Percentiles rank a stretch among this genome's conserved stretches.
phyloP scores from a whole-genome alignment of 1,140 invertebrate genomes.

The Drosophila prosaltans region DNA sequence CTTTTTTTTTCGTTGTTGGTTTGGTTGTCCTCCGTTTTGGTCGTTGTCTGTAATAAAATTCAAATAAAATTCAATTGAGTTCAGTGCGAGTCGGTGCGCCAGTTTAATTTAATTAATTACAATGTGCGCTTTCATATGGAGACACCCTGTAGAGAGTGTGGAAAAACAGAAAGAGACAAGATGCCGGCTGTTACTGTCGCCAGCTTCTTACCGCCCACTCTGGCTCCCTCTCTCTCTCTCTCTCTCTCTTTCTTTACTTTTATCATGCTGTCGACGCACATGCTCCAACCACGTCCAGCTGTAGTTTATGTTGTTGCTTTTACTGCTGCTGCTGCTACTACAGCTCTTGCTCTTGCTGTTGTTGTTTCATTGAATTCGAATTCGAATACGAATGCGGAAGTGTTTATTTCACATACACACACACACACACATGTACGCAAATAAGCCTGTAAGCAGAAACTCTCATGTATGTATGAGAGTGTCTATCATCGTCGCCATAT shows the following conservation, averaged over 20 bases:
- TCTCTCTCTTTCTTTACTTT: slow-evolving; percentile 32
- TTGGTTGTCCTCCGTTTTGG: not conserved
- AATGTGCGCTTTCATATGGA: slow-evolving; percentile 23
- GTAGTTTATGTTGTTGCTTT: slow-evolving; percentile 16
- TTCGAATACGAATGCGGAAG: slow-evolving; percentile 67
- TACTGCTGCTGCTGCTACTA: slow-evolving; percentile 20
- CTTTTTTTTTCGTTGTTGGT: no score
- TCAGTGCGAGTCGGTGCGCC: slow-evolving; percentile 63
- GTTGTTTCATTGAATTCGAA: slow-evolving; percentile 64
- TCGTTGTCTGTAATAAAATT: slow-evolving; percentile 74
- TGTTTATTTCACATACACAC: slow-evolving; percentile 61
- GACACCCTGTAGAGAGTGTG: slow-evolving; percentile 16
- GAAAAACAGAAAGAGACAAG: not conserved
- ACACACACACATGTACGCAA: slow-evolving; percentile 60
- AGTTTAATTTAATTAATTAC: slow-evolving; percentile 81
- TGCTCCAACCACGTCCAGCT: slow-evolving; percentile 4
- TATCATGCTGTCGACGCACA: slow-evolving; percentile 47
- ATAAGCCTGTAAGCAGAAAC: slow-evolving; percentile 53
- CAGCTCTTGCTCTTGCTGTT: slow-evolving; percentile 18
- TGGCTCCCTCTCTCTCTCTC: not conserved
- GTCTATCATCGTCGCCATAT: slow-evolving; percentile 68
- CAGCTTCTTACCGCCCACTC: not conserved
- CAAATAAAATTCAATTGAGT: slow-evolving; percentile 82
- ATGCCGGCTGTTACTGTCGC: slow-evolving; percentile 1
- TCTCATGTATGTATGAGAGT: slow-evolving; percentile 16